phyloP scores from a whole-genome alignment of 2,888 invertebrate species.

The Malachius bipustulatus region DNA sequence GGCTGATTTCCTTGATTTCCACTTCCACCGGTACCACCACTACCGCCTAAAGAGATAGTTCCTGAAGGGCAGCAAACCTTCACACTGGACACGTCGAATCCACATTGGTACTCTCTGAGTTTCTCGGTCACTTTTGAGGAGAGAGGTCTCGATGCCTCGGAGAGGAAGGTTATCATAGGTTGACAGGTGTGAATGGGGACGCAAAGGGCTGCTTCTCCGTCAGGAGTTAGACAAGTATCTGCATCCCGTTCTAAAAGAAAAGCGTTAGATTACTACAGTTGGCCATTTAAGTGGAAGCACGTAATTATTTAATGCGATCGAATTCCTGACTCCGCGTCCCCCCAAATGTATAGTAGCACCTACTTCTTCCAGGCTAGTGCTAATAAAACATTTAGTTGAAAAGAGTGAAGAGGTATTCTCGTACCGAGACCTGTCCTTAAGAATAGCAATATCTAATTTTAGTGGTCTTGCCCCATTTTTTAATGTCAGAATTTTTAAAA shows the following conservation, averaged over 20 bases:
- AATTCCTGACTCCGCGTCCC: too few species aligned
- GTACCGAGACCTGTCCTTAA: too few species aligned
- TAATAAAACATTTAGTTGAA: too few species aligned
- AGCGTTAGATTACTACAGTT: not conserved
- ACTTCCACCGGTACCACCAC: not conserved
- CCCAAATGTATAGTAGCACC: too few species aligned
- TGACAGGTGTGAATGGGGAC: slow-evolving; percentile 25
- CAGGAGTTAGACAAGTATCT: slow-evolving; percentile 30
- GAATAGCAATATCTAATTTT: too few species aligned
- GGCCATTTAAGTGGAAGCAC: too few species aligned
- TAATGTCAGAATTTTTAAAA: too few species aligned
- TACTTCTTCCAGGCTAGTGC: too few species aligned
- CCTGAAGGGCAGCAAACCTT: slow-evolving; percentile 18
- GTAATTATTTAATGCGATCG: too few species aligned
- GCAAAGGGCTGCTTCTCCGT: slow-evolving; percentile 30
- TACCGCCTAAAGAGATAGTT: too few species aligned
- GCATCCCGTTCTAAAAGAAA: slow-evolving; percentile 24
- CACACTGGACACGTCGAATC: slow-evolving; percentile 32
- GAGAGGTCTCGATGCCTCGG: slow-evolving; percentile 18
- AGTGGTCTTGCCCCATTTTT: too few species aligned
- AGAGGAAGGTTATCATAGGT: slow-evolving; percentile 17
- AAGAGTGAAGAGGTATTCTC: too few species aligned
- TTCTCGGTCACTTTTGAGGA: slow-evolving; percentile 12
- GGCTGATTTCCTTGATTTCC: slow-evolving; percentile 16
- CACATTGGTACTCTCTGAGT: slow-evolving; percentile 28